Percentiles rank a stretch among this genome's conserved stretches.
Evolutionary conservation across 2,888 invertebrate genomes (phyloP).

Genomic region (Watsonalla cultraria): DNA sequence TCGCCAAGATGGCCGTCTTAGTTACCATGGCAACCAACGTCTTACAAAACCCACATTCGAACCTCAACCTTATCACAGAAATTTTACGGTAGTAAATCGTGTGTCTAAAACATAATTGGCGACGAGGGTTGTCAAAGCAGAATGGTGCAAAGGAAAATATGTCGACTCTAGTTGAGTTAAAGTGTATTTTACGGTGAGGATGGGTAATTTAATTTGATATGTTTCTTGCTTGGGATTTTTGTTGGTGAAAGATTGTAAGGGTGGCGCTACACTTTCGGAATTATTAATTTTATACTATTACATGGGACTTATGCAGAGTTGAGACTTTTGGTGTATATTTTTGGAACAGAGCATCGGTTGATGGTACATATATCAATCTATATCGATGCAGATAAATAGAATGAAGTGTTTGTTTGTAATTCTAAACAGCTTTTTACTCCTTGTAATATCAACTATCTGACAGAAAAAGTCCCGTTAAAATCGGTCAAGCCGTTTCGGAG

Average conservation of each 20-base stretch:
- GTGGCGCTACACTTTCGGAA: background rate
- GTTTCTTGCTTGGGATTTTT: conserved; percentile 7
- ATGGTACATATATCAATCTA: too few relatives aligned
- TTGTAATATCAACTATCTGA: too few relatives aligned
- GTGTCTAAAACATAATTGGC: conserved; percentile 14
- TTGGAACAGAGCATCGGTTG: too few relatives aligned
- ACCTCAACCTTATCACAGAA: conserved; percentile 24
- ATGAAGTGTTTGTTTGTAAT: too few relatives aligned
- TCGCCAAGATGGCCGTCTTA: conserved; percentile 60
- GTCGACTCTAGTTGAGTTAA: conserved; percentile 16
- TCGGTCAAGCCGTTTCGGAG: too few relatives aligned
- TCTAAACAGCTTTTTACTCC: too few relatives aligned
- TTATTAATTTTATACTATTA: conserved; percentile 30
- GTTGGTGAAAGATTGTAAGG: conserved; percentile 3
- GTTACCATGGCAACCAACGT: conserved; percentile 55
- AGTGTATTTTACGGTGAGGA: conserved; percentile 14
- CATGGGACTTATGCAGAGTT: too few relatives aligned
- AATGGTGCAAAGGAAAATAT: conserved; percentile 17
- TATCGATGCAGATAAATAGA: too few relatives aligned
- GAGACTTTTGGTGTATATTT: too few relatives aligned
- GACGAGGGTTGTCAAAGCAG: conserved; percentile 17
- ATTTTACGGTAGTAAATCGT: conserved; percentile 17
- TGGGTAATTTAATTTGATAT: conserved; percentile 13
- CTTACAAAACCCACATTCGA: conserved; percentile 30
- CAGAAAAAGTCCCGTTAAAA: too few relatives aligned